A percentile compares a stretch with the other conserved stretches of the same genome.
phyloP scores from a whole-genome alignment of 2,797 vertebrate genomes.

The Myiotriccus ornatus region DNA sequence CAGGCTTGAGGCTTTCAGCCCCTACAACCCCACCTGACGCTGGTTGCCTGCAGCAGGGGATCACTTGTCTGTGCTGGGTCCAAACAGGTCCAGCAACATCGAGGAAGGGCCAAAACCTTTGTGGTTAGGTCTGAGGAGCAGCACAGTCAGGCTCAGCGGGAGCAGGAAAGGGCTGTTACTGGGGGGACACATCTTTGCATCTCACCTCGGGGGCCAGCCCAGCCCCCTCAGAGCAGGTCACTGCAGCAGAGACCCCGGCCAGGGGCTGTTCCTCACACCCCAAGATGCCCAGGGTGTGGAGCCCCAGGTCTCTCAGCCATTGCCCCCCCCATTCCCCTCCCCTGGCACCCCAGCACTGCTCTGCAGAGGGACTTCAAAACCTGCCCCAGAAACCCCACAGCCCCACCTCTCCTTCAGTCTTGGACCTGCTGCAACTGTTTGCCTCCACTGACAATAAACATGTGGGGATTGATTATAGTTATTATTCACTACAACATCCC shows the following conservation, averaged over 20 bases:
- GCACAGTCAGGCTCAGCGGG: rapidly evolving
- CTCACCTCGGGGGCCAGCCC: background rate
- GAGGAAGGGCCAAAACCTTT: background rate
- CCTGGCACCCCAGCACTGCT: background rate
- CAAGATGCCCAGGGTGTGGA: rapidly evolving
- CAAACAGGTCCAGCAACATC: background rate
- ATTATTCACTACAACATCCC: background rate
- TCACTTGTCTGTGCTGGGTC: rapidly evolving
- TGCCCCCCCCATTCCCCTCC: background rate
- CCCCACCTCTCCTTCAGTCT: background rate
- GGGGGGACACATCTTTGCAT: background rate
- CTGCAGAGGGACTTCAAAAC: background rate
- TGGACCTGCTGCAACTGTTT: background rate
- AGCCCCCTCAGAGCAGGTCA: background rate
- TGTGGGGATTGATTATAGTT: background rate
- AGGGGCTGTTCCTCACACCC: background rate
- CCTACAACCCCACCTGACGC: background rate
- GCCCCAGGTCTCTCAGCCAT: background rate
- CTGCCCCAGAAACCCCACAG: background rate
- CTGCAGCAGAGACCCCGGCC: background rate
- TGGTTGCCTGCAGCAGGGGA: background rate
- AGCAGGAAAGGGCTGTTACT: background rate
- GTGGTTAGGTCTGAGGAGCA: background rate
- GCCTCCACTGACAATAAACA: constrained; percentile 1
- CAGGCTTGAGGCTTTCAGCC: background rate